Percentiles rank a stretch among this genome's conserved stretches.
These are phyloP conservation scores for Raphicerus campestris DNA, from an alignment of 2,113 vertebrate species.

Conservation along the genomic window DNA sequence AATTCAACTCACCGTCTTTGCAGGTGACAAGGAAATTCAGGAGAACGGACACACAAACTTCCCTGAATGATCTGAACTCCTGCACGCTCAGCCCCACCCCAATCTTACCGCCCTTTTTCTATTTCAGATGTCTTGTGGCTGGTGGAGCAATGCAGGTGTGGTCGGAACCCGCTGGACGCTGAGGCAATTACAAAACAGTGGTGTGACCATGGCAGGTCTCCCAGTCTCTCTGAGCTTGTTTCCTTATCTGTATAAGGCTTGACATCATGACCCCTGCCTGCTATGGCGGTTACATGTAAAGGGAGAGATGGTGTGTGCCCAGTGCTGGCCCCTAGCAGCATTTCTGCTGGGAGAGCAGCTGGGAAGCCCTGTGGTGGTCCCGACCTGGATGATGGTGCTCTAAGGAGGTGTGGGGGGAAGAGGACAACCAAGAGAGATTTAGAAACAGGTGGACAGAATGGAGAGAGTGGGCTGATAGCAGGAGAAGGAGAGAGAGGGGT, in stretches of 20 bases:
- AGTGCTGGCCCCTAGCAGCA: not conserved
- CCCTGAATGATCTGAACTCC: not conserved
- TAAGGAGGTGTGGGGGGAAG: not conserved
- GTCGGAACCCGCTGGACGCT: accelerated
- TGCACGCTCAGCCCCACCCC: accelerated
- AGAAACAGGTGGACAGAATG: too few species aligned
- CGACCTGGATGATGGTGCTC: not conserved
- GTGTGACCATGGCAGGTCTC: not conserved
- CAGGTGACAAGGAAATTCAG: not conserved
- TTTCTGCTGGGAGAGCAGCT: not conserved
- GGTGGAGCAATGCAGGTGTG: too few species aligned
- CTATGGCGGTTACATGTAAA: accelerated
- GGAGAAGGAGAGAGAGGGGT: not conserved
- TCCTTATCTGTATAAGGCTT: not conserved
- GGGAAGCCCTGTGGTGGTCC: not conserved
- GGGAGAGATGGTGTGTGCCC: not conserved
- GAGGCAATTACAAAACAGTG: not conserved
- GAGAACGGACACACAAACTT: accelerated
- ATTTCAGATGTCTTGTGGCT: accelerated
- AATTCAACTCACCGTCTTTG: not conserved
- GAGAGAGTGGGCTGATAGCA: not conserved
- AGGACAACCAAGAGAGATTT: not conserved
- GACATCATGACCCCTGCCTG: not conserved
- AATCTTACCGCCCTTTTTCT: accelerated
- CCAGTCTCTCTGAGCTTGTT: not conserved